Conservation (phyloP, 2,888 invertebrate species). For the Anodontia alba region DNA sequence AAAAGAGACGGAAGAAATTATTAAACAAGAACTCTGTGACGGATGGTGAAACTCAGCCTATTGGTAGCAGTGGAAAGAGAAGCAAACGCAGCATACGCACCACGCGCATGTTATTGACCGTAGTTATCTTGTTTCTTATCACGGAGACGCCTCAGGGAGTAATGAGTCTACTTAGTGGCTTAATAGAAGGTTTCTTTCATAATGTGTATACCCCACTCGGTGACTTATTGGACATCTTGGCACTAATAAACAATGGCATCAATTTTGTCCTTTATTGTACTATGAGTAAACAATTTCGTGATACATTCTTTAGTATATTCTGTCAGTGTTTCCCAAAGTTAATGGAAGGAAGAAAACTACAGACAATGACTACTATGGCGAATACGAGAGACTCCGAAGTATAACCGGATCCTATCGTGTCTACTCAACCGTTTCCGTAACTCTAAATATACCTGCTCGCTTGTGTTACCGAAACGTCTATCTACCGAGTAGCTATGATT, state of each 20-base stretch:
- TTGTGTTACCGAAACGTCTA: no score
- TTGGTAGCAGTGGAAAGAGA: constrained; percentile 66
- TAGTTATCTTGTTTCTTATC: constrained; percentile 94
- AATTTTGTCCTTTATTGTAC: constrained; percentile 97
- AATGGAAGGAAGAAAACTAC: constrained; percentile 57
- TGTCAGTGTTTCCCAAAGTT: constrained; percentile 70
- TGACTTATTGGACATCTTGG: constrained; percentile 95
- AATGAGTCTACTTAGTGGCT: constrained; percentile 90
- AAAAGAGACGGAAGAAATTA: constrained; percentile 78
- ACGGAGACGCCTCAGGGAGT: constrained; percentile 95
- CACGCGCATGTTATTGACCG: constrained; percentile 94
- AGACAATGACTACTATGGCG: constrained; percentile 66
- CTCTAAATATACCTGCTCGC: no score
- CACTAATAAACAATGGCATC: constrained; percentile 95
- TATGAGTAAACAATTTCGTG: constrained; percentile 96
- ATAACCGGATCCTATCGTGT: constrained; percentile 39
- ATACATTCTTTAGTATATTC: constrained; percentile 88
- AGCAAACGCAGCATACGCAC: constrained; percentile 88
- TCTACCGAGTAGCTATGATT: no score
- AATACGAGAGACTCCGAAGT: constrained; percentile 76
- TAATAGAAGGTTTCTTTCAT: constrained; percentile 90
- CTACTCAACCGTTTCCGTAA: no score
- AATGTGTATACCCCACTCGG: constrained; percentile 87
- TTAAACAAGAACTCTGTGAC: constrained; percentile 65
- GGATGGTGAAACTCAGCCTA: constrained; percentile 68